Percentiles rank a stretch among this genome's conserved stretches.
These are phyloP conservation scores for Julus scandinavius DNA, from an alignment of 2,888 invertebrate genomes.

Conservation along the genomic window DNA sequence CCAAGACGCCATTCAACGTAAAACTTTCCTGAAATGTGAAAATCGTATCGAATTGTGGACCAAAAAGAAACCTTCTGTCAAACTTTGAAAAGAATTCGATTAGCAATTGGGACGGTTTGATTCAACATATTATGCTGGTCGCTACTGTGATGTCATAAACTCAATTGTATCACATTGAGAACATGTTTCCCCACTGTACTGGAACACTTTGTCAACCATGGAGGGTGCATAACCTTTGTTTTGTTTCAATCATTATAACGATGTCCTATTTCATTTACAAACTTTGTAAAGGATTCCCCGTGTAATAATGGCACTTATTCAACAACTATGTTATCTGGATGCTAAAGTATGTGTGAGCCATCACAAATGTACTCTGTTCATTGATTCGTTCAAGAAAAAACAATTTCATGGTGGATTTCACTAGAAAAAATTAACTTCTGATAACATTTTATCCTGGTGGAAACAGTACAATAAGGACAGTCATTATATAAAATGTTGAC, in stretches of 20 bases:
- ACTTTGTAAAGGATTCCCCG: not conserved
- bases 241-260: not conserved
- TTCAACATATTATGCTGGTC: too few relatives aligned
- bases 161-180: too few relatives aligned
- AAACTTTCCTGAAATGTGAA: too few relatives aligned
- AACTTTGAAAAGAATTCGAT: too few relatives aligned
- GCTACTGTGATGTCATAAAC: too few relatives aligned
- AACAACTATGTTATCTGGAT: not conserved
- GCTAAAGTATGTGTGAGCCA: not conserved
- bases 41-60: too few relatives aligned
- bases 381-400: not conserved
- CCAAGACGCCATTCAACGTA: too few relatives aligned
- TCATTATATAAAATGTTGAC: not conserved
- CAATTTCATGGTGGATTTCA: not conserved
- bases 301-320: not conserved
- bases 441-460: not conserved
- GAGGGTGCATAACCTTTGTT: not conserved
- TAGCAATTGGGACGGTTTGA: too few relatives aligned
- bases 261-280: not conserved
- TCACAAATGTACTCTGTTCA: not conserved
- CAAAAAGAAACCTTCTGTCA: too few relatives aligned
- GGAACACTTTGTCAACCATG: not conserved
- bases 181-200: not conserved
- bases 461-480: constrained; percentile 6
- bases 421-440: not conserved